Base-by-base conservation (phyloP, 2,888 invertebrate genomes). In the Epinotia bilunana region DNA sequence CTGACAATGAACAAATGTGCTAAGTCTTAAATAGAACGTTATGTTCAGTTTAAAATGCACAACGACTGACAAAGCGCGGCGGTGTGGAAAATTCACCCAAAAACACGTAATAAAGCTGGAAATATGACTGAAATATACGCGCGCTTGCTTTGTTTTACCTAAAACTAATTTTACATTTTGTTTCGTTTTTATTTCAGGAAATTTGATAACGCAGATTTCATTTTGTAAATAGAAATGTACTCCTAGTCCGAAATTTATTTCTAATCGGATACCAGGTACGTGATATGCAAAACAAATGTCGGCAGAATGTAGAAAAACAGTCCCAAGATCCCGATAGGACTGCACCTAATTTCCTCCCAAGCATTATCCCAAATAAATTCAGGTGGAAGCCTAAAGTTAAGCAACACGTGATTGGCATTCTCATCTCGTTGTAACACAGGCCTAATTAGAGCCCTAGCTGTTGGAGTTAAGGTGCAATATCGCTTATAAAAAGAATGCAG, bases 391-490 rank as follows among this genome's bases (percentile, higher is more conserved):
- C 80, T 81, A 77, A 83, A 84, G 84, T 84, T 84, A 83, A 84
- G 82, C 80, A 86, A 85, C 84, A 86, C 87, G 86, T 88, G 86
- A 87, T 86, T 85, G 83, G 85, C 85, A 87, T 88, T 79, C 76
- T 72, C 80, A 83, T 83, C 75, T 79, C 58, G 58, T 60, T 49
- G 55, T 68, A 68, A 33, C 65, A 49, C n/a, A 49, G 16, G 62
- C 20, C 76, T 33, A 73, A 82, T 80, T 78, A 64, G 60, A 20
- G 60, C 76, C 79, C 78, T 83, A 82, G 70, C n/a, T 11, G 18
- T 70, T 1, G 16, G 20, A 5, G 16, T 13, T 83, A 87, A 79
- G 81, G 86, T 80, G 65, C 67, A 84, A 77, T 80, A 76, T 84
- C n/a, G 70, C 75, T 73, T 77, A 57, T 76, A 70, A 78, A 82